These are phyloP conservation scores for Terebella lapidaria DNA, from an alignment of 2,888 invertebrate species.

Conservation along the genomic window DNA sequence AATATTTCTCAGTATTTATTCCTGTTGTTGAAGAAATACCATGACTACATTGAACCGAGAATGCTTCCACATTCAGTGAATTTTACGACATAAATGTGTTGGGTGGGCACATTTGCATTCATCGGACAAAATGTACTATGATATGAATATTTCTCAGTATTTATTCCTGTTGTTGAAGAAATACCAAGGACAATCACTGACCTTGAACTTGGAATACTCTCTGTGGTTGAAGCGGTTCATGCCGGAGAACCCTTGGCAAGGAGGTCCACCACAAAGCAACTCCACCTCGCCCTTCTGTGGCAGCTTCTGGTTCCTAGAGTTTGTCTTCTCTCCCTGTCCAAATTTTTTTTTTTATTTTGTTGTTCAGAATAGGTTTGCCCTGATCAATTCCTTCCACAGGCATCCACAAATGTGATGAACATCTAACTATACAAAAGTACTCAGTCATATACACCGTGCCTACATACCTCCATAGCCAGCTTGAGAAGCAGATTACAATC, in stretches of 20 bases:
- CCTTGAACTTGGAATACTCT: constrained; percentile 77
- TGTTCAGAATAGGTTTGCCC: not conserved
- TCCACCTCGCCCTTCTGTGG: constrained; percentile 78
- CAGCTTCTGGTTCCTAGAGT: constrained; percentile 55
- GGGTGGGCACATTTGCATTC: too few species aligned
- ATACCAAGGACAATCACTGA: too few species aligned
- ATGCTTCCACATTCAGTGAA: too few species aligned
- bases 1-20: too few species aligned
- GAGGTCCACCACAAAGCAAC: constrained; percentile 78
- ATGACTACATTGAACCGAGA: too few species aligned
- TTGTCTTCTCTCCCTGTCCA: constrained; percentile 46
- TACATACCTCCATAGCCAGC: constrained; percentile 62
- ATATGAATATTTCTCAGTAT: too few species aligned
- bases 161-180: too few species aligned
- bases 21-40: too few species aligned
- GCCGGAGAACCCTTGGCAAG: constrained; percentile 84
- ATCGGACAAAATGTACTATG: too few species aligned
- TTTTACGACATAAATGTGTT: too few species aligned
- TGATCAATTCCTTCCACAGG: not conserved
- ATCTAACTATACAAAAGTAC: not conserved
- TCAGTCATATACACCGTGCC: not conserved
- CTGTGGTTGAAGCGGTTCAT: constrained; percentile 83
- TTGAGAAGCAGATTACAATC: constrained; percentile 73
- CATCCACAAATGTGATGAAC: not conserved
- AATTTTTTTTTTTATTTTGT: not conserved